Percentiles rank a stretch among this genome's conserved stretches.
These are phyloP conservation scores for Orestias chungarensis DNA, from an alignment of 2,797 vertebrate genomes.

Conservation along the genomic window DNA sequence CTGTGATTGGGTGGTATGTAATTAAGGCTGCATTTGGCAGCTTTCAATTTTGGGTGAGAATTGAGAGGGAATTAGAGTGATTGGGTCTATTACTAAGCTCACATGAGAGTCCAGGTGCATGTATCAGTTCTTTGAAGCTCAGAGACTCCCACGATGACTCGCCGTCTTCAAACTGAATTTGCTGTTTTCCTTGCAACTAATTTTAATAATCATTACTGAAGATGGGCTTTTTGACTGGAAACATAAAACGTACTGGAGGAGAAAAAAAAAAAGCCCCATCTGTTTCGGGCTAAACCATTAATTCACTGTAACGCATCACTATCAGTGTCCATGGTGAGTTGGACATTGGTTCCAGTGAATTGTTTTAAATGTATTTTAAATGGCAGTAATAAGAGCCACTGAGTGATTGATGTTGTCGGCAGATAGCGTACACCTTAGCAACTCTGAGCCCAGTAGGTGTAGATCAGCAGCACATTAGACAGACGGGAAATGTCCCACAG, in stretches of 20 bases:
- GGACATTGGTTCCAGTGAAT: conserved; percentile 57
- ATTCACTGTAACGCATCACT: conserved; percentile 40
- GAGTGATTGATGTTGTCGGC: conserved; percentile 82
- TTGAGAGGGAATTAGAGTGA: conserved; percentile 77
- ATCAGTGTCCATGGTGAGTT: conserved; percentile 42
- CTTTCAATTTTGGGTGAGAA: conserved; percentile 80
- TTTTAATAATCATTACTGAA: conserved; percentile 21
- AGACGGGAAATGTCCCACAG: conserved; percentile 73
- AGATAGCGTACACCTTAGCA: conserved; percentile 74
- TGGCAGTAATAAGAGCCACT: conserved; percentile 78
- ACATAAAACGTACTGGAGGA: conserved; percentile 1
- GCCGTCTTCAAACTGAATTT: conserved; percentile 8
- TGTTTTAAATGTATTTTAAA: conserved; percentile 80
- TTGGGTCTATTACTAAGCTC: conserved; percentile 78
- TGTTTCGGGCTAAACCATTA: conserved; percentile 24
- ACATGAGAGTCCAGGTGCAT: conserved; percentile 66
- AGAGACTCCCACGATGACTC: conserved; percentile 29
- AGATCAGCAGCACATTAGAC: conserved; percentile 80
- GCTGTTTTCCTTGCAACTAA: conserved; percentile 5
- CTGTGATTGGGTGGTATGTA: conserved; percentile 77
- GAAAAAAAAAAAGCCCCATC: conserved; percentile 15
- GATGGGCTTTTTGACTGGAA: conserved; percentile 26
- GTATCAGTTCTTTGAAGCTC: conserved; percentile 45
- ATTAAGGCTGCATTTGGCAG: conserved; percentile 77
- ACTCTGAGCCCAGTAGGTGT: conserved; percentile 77